Percentiles rank a stretch among this genome's conserved stretches.
Conservation (phyloP, 1,140 invertebrate genomes). For the Cyrtorhinus lividipennis region DNA sequence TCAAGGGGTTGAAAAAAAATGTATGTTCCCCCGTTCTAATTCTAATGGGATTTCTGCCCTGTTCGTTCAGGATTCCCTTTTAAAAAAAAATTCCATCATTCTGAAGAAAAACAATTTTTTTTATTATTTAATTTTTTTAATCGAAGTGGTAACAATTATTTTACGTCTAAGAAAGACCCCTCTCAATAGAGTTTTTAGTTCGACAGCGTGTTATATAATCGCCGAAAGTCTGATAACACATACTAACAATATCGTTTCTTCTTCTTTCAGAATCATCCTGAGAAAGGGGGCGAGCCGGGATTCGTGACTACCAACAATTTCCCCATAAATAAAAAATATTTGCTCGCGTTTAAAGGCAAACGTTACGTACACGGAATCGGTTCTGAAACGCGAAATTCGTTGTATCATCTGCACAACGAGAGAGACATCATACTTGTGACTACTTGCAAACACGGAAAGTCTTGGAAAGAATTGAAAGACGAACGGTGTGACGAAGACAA, state of each 20-base stretch:
- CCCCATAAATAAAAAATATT: constrained; percentile 72
- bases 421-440: constrained; percentile 91
- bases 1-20: too few relatives aligned
- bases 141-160: too few relatives aligned
- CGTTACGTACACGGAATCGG: constrained; percentile 97
- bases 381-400: constrained; percentile 90
- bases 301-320: constrained; percentile 67
- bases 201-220: too few relatives aligned
- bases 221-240: too few relatives aligned
- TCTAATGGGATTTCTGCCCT: too few relatives aligned
- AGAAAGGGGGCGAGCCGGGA: constrained; percentile 72
- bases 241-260: constrained; percentile 10
- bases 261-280: constrained; percentile 53
- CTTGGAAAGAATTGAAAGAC: constrained; percentile 93
- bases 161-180: too few relatives aligned
- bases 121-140: too few relatives aligned
- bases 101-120: too few relatives aligned
- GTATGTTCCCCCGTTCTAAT: too few relatives aligned
- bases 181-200: too few relatives aligned
- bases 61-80: too few relatives aligned
- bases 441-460: constrained; percentile 95
- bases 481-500: constrained; percentile 94
- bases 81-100: too few relatives aligned
- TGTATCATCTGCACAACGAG: constrained; percentile 95
- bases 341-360: constrained; percentile 94